phyloP scores from a whole-genome alignment of 2,797 vertebrate genomes.

The Merluccius polli region DNA sequence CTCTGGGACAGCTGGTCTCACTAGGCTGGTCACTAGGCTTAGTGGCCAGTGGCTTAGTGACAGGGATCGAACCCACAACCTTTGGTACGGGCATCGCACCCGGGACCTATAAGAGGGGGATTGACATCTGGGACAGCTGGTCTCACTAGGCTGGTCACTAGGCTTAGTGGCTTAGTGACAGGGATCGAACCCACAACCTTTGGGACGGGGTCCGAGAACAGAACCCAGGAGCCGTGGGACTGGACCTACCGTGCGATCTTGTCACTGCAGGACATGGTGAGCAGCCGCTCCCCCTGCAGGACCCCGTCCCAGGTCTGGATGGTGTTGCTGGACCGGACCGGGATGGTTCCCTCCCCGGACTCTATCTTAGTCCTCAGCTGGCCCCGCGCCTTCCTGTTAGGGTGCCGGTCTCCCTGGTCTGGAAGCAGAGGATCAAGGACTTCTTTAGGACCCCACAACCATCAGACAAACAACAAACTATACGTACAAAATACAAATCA shows the following conservation, averaged over 20 bases:
- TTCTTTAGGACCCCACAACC: not conserved
- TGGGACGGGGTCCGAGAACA: not conserved
- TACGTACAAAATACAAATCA: too few species aligned
- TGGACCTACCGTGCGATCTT: slow-evolving; percentile 89
- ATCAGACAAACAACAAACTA: too few species aligned
- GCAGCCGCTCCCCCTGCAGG: slow-evolving; percentile 88
- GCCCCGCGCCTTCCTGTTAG: slow-evolving; percentile 92
- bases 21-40: too few species aligned
- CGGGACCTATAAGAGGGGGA: too few species aligned
- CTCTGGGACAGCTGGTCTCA: too few species aligned
- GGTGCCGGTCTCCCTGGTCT: slow-evolving; percentile 95
- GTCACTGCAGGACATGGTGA: slow-evolving; percentile 98
- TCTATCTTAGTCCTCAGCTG: slow-evolving; percentile 96
- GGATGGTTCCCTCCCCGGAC: slow-evolving; percentile 95
- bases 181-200: not conserved
- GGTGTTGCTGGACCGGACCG: slow-evolving; percentile 88
- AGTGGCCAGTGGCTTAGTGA: too few species aligned
- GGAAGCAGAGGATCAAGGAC: slow-evolving; percentile 21
- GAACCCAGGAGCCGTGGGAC: not conserved
- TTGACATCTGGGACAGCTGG: too few species aligned
- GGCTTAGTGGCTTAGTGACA: too few species aligned
- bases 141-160: too few species aligned
- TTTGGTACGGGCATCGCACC: too few species aligned
- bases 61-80: too few species aligned
- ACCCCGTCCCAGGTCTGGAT: slow-evolving; percentile 98